Percentiles rank a stretch among this genome's conserved stretches.
These are phyloP conservation scores for Graphium colonna DNA, from an alignment of 2,888 invertebrate genomes.

Conservation along the genomic window DNA sequence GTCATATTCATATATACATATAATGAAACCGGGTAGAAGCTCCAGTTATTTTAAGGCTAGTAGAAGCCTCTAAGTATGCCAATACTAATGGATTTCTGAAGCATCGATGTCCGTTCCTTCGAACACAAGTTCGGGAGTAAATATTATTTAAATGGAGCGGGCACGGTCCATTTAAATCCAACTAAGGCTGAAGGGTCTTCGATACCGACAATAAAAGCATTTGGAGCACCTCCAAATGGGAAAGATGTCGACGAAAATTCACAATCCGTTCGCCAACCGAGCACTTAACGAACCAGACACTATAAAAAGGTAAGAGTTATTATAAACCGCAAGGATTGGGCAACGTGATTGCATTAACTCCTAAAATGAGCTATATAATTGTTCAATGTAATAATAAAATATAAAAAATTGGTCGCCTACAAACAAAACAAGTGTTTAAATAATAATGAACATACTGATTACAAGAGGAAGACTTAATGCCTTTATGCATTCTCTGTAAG, in stretches of 20 bases:
- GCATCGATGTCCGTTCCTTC: constrained; percentile 6
- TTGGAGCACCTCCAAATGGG: constrained; percentile 70
- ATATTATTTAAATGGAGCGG: constrained; percentile 36
- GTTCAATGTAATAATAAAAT: too few relatives aligned
- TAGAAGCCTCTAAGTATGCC: constrained; percentile 1
- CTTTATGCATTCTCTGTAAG: too few relatives aligned
- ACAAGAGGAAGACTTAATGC: too few relatives aligned
- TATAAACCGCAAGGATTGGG: constrained; percentile 28
- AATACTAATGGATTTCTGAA: constrained; percentile 7
- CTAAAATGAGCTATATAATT: too few relatives aligned
- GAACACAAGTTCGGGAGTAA: constrained; percentile 21
- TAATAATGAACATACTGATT: too few relatives aligned
- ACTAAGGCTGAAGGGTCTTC: constrained; percentile 44
- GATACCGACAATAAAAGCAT: constrained; percentile 62
- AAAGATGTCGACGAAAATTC: constrained; percentile 51
- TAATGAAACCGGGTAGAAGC: too few relatives aligned
- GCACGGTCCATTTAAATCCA: constrained; percentile 50
- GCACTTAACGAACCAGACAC: constrained; percentile 37
- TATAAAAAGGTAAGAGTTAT: constrained; percentile 51
- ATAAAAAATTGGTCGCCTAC: too few relatives aligned
- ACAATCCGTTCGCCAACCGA: constrained; percentile 31
- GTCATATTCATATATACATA: too few relatives aligned
- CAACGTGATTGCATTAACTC: constrained; percentile 10
- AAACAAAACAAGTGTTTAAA: too few relatives aligned
- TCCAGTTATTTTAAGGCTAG: too few relatives aligned